phyloP scores from a whole-genome alignment of 2,113 vertebrate species.

The Salvelinus alpinus region DNA sequence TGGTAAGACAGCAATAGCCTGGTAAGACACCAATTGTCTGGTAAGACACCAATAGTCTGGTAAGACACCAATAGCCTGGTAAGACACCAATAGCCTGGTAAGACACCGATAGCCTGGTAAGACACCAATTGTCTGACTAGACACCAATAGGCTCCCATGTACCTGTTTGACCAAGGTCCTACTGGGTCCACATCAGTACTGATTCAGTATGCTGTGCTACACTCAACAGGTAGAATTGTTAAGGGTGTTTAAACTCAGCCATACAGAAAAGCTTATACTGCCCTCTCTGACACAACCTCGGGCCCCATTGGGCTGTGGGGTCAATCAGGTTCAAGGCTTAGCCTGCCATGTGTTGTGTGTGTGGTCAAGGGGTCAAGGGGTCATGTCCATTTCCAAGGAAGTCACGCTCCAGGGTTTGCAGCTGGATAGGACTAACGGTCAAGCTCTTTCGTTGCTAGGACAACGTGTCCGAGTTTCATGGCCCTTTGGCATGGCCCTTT shows the following conservation, averaged over 20 bases:
- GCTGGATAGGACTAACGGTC: constrained; percentile 26
- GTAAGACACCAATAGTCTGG: too few species aligned
- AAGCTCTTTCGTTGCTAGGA: not conserved
- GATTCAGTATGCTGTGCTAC: constrained; percentile 50
- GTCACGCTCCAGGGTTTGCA: constrained; percentile 45
- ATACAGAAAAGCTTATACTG: constrained; percentile 30
- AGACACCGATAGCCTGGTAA: too few species aligned
- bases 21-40: too few species aligned
- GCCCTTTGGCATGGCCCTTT: too few species aligned
- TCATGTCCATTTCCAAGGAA: constrained; percentile 66
- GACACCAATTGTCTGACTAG: not conserved
- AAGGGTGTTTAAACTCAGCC: constrained; percentile 51
- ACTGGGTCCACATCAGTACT: constrained; percentile 23
- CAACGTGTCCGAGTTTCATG: too few species aligned
- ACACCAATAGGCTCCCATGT: not conserved
- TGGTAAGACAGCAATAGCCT: too few species aligned
- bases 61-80: too few species aligned
- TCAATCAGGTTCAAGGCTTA: constrained; percentile 52
- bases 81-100: too few species aligned
- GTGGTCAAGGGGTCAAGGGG: constrained; percentile 20
- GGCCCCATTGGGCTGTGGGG: constrained; percentile 45
- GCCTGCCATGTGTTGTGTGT: constrained; percentile 60
- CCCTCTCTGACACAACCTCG: constrained; percentile 54
- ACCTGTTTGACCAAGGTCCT: not conserved
- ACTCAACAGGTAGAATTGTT: constrained; percentile 39